Percentiles rank a stretch among this genome's conserved stretches.
These are phyloP conservation scores for Drosophila pseudotakahashii DNA, from an alignment of 2,888 invertebrate species.

Conservation along the genomic window DNA sequence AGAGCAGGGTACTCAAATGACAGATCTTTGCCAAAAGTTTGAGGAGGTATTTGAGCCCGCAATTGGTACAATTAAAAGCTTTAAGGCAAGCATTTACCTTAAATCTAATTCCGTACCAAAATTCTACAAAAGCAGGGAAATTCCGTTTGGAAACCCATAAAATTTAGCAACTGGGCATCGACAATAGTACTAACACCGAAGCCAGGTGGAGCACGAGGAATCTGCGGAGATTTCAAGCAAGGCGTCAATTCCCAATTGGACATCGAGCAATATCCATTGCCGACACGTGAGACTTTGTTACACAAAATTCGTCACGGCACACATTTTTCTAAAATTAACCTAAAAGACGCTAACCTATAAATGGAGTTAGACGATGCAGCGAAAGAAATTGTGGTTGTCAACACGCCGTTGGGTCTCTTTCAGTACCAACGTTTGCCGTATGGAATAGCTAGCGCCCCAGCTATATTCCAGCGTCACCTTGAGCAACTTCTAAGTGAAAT, in stretches of 20 bases:
- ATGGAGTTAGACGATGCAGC: slow-evolving; percentile 6
- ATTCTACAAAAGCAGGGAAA: not conserved
- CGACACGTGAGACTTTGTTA: slow-evolving; percentile 2
- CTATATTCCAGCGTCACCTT: not conserved
- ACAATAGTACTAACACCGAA: slow-evolving; percentile 8
- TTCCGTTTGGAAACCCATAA: not conserved
- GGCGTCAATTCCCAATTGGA: slow-evolving; percentile 3
- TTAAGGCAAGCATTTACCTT: not conserved
- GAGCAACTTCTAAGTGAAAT: not conserved
- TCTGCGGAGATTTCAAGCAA: not conserved
- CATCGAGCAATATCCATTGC: slow-evolving; percentile 12
- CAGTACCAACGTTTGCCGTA: not conserved
- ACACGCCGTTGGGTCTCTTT: not conserved
- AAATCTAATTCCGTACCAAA: no score
- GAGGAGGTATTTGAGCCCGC: no score
- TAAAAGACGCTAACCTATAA: slow-evolving; percentile 17
- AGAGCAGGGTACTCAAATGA: no score
- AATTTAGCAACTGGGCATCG: slow-evolving; percentile 14
- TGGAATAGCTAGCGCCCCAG: not conserved
- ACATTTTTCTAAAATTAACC: slow-evolving; percentile 16
- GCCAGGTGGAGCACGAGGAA: slow-evolving; percentile 1
- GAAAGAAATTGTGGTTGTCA: slow-evolving; percentile 16
- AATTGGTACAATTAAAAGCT: no score
- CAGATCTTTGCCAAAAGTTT: no score
- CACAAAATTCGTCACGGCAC: slow-evolving; percentile 10